Evolutionary conservation across 92 coral and sea anemone genomes (phyloP).

Genomic region (Parazoanthus darwini): DNA sequence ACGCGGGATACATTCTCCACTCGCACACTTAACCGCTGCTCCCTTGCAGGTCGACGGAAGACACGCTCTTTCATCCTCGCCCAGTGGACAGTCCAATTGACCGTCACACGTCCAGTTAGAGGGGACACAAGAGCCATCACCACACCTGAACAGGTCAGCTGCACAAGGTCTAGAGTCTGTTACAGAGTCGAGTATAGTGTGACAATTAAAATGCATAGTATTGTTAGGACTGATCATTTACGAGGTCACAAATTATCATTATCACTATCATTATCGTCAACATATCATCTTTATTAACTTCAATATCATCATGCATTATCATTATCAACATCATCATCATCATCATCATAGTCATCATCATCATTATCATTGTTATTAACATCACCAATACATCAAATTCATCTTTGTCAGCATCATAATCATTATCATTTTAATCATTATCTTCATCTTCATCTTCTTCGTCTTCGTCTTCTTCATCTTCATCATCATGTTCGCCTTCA

Average conservation of each 20-base stretch:
- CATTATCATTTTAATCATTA: background rate
- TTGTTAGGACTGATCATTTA: background rate
- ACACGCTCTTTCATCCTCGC: conserved; percentile 26
- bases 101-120: conserved; percentile 29
- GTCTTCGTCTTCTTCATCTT: background rate
- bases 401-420: background rate
- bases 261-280: background rate
- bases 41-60: conserved; percentile 11
- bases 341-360: background rate
- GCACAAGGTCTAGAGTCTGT: background rate
- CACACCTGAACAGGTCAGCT: conserved; percentile 10
- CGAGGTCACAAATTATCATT: background rate
- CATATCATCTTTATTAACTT: background rate
- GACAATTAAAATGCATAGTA: background rate
- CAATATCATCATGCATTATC: background rate
- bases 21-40: conserved; percentile 26
- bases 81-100: conserved; percentile 12
- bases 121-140: conserved; percentile 7
- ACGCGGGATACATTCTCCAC: conserved; percentile 26
- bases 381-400: background rate
- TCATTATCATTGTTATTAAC: background rate
- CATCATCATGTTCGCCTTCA: background rate
- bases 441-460: too few species aligned
- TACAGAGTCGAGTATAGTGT: background rate
- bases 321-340: background rate